These are phyloP conservation scores for Spodoptera littoralis DNA, from an alignment of 2,888 invertebrate genomes.

Conservation along the genomic window DNA sequence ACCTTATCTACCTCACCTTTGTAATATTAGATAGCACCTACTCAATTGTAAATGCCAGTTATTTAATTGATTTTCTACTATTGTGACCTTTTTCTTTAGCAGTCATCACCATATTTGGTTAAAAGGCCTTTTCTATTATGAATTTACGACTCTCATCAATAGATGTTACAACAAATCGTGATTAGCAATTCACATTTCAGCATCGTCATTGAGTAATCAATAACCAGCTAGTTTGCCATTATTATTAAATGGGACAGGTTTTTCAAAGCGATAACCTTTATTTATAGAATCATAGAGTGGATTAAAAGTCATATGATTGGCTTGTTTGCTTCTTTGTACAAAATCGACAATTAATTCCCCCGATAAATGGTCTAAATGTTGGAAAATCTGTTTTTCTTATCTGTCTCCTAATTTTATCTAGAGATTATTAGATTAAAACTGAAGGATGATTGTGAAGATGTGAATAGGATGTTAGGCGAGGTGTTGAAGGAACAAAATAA, in stretches of 20 bases:
- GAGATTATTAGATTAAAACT: conserved; percentile 12
- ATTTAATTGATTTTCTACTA: neutral
- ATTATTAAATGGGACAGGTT: conserved; percentile 13
- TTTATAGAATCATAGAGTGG: too few species aligned
- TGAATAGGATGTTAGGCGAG: too few species aligned
- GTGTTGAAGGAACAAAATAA: too few species aligned
- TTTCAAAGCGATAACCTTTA: too few species aligned
- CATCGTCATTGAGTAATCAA: conserved; percentile 33
- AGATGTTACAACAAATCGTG: conserved; percentile 27
- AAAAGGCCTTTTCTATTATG: conserved; percentile 10
- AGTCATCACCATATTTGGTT: conserved; percentile 23
- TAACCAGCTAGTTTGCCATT: conserved; percentile 29
- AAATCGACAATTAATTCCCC: too few species aligned
- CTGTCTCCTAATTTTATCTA: neutral
- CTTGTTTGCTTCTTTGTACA: too few species aligned
- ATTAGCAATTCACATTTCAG: conserved; percentile 21
- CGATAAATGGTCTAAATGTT: neutral
- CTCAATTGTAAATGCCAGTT: neutral
- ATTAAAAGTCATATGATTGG: too few species aligned
- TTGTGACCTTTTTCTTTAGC: neutral
- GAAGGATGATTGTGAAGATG: neutral
- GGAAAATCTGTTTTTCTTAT: neutral
- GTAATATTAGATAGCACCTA: neutral
- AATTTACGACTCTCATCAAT: neutral
- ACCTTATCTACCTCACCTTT: too few species aligned